Conservation (phyloP, 2,113 vertebrate genomes). For the Burhinus oedicnemus region DNA sequence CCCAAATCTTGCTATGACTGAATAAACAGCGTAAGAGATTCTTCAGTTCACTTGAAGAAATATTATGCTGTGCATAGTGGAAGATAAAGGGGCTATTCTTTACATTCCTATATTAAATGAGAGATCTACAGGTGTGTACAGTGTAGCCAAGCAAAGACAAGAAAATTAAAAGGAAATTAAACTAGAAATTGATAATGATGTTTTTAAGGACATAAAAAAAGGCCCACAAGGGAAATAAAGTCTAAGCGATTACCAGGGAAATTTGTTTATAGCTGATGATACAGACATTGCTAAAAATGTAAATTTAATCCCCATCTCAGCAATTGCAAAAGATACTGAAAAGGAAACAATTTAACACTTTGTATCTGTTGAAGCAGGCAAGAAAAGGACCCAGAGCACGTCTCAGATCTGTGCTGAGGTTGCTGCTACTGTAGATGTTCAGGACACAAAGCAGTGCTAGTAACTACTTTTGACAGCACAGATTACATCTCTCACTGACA, state of each 20-base stretch:
- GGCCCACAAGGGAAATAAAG: not conserved
- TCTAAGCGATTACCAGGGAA: not conserved
- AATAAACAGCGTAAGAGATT: not conserved
- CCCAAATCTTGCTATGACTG: not conserved
- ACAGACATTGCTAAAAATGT: not conserved
- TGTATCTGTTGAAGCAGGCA: not conserved
- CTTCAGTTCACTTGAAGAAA: not conserved
- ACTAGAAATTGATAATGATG: not conserved
- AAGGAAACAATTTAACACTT: not conserved
- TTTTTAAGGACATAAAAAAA: conserved; percentile 14
- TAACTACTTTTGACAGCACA: conserved; percentile 32
- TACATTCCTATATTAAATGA: not conserved
- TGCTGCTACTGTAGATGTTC: not conserved
- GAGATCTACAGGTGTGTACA: not conserved
- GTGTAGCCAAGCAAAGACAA: not conserved
- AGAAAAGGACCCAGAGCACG: not conserved
- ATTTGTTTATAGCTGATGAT: conserved; percentile 44
- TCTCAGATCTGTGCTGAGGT: not conserved
- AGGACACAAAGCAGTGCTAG: not conserved
- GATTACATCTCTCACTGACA: conserved; percentile 10
- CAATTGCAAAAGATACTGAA: not conserved
- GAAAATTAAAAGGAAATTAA: conserved; percentile 52
- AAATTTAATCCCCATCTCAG: not conserved
- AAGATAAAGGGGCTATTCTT: not conserved
- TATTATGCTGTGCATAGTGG: not conserved